These are phyloP conservation scores for Esox masquinongy DNA, from an alignment of 2,797 vertebrate genomes.

Conservation along the genomic window DNA sequence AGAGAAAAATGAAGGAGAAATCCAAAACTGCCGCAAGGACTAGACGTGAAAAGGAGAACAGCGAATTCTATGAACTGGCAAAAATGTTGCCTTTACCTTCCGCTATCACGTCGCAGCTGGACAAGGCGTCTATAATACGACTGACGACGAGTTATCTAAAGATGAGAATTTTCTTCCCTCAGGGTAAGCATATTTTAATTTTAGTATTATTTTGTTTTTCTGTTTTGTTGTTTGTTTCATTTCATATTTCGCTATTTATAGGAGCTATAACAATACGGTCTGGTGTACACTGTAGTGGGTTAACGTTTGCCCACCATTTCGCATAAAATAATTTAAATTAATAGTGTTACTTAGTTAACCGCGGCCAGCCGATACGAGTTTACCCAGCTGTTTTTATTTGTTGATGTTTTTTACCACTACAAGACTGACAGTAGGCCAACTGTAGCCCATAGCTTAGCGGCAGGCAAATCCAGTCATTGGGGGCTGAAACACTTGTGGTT, in stretches of 20 bases:
- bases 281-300: not conserved
- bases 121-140: constrained; percentile 95
- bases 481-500: too few relatives aligned
- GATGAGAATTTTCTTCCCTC: constrained; percentile 96
- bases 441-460: too few relatives aligned
- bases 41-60: constrained; percentile 97
- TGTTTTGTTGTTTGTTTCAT: not conserved
- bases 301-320: too few relatives aligned
- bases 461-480: too few relatives aligned
- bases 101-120: constrained; percentile 95
- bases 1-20: constrained; percentile 91
- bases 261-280: not conserved
- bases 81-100: constrained; percentile 94
- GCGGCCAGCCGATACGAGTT: too few relatives aligned
- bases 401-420: too few relatives aligned
- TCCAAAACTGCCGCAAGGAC: constrained; percentile 98
- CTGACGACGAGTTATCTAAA: constrained; percentile 97
- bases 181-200: constrained; percentile 80
- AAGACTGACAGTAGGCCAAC: too few relatives aligned
- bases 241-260: not conserved
- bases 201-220: not conserved
- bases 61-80: constrained; percentile 96
- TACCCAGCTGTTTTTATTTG: too few relatives aligned
- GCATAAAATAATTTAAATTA: too few relatives aligned
- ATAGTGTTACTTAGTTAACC: too few relatives aligned